phyloP scores from a whole-genome alignment of 1,140 invertebrate genomes.

The Aphaenogaster rudis region DNA sequence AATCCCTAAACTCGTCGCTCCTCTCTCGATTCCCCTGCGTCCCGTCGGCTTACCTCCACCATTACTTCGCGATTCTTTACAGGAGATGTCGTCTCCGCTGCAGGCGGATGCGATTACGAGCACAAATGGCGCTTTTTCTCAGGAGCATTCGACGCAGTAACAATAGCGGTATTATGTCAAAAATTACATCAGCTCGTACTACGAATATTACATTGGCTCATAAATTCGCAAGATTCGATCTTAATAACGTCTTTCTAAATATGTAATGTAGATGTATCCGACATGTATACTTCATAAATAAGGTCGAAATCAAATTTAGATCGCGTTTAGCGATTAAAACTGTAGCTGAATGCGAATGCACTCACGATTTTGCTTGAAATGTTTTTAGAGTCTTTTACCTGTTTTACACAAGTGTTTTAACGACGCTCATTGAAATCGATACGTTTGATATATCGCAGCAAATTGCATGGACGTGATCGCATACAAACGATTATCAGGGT shows the following conservation, averaged over 20 bases:
- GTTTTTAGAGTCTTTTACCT: too few species aligned
- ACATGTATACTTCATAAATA: not conserved
- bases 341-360: not conserved
- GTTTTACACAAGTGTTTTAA: not conserved
- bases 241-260: too few species aligned
- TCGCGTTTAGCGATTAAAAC: not conserved
- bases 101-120: slow-evolving; percentile 33
- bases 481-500: slow-evolving; percentile 31
- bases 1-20: slow-evolving; percentile 74
- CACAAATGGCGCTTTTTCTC: not conserved
- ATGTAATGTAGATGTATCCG: not conserved
- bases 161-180: not conserved
- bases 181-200: not conserved
- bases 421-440: slow-evolving; percentile 29
- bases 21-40: slow-evolving; percentile 53
- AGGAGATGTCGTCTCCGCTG: slow-evolving; percentile 30
- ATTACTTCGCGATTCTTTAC: slow-evolving; percentile 53
- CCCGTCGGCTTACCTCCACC: slow-evolving; percentile 63
- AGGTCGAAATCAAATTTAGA: not conserved
- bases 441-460: slow-evolving; percentile 38
- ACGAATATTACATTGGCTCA: too few species aligned
- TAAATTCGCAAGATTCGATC: not conserved
- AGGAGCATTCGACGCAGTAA: not conserved
- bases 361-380: not conserved
- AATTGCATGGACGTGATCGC: slow-evolving; percentile 53